Base-by-base conservation (phyloP, 2,888 invertebrate genomes). In the Drosophila cognata region DNA sequence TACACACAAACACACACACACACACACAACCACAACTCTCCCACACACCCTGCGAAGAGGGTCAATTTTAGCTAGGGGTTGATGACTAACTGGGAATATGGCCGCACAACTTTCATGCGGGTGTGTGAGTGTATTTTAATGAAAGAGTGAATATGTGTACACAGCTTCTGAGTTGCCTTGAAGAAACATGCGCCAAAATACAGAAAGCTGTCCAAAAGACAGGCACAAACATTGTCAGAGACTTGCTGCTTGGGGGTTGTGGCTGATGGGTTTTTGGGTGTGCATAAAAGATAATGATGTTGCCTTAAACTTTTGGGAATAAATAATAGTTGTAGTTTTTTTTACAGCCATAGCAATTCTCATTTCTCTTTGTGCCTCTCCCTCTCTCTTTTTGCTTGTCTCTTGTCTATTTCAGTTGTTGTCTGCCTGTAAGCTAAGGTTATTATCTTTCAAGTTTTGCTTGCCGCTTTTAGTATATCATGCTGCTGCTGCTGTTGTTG, bases 221-320 rank as follows among this genome's bases (percentile, higher is more conserved):
- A 56, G 57, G 62, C 67, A 60, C 60, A 66, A 53, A 62, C 61
- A 74, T 62, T 76, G 77, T 81, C 53, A 68, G 71, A 66, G 66
- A 55, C 67, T 67, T 80, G 60, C 35, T 57, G 35, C 41, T 61
- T n/a, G 56, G 43, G 33, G 56, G 36, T 36, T 46, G 59, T 28
- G 62, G 55, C 35, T n/a, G 48, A 51, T 58, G 68, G 52, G 57
- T 50, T 72, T 67, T 41, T 57, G 41, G 65, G 76, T 90, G 85
- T 90, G 82, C 84, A 91, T 89, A 89, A 92, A 91, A 91, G 92
- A 92, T 92, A 91, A 92, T 92, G 91, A 92, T 92, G 92, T 91
- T 92, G 92, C 90, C 90, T 90, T 90, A 85, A 91, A 92, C 91
- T 92, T 92, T 87, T 80, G 87, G 90, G 91, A 90, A 91, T 92